Evolutionary conservation across 2,888 invertebrate genomes (phyloP).

Genomic region (Pseudanteris insignis): DNA sequence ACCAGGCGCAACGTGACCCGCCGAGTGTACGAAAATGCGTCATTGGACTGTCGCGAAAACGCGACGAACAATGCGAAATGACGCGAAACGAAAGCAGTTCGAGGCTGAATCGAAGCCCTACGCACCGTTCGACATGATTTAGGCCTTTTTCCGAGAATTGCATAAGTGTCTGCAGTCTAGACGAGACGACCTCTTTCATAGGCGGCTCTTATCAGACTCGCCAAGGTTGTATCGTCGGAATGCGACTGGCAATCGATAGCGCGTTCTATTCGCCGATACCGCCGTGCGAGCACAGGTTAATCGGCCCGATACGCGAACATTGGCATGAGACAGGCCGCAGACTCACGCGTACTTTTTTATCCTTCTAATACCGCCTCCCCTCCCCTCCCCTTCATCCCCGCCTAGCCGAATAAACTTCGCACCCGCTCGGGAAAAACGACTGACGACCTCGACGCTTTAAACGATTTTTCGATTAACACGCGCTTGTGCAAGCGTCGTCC

Average conservation of each 20-base stretch:
- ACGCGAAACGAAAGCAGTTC: constrained; percentile 26
- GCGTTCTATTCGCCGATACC: constrained; percentile 24
- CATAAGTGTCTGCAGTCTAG: constrained; percentile 53
- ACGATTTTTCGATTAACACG: too few species aligned
- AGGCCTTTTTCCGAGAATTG: constrained; percentile 55
- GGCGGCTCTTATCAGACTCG: constrained; percentile 35
- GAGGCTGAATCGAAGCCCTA: constrained; percentile 38
- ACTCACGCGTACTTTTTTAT: constrained; percentile 18
- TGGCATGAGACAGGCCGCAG: constrained; percentile 14
- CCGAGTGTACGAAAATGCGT: too few species aligned
- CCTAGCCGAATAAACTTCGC: too few species aligned
- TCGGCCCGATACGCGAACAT: constrained; percentile 22
- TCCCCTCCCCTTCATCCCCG: too few species aligned
- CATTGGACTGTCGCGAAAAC: constrained; percentile 13
- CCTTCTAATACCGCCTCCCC: too few species aligned
- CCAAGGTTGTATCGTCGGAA: constrained; percentile 36
- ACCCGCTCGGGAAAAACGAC: too few species aligned
- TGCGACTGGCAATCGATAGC: constrained; percentile 33
- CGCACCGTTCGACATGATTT: constrained; percentile 48
- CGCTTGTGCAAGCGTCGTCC: too few species aligned
- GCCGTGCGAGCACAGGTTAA: constrained; percentile 26
- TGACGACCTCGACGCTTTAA: too few species aligned
- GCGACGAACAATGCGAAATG: constrained; percentile 9
- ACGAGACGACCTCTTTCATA: constrained; percentile 45
- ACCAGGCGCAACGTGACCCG: too few species aligned